Conservation (phyloP, 2,888 invertebrate species). For the Sympetrum striolatum region DNA sequence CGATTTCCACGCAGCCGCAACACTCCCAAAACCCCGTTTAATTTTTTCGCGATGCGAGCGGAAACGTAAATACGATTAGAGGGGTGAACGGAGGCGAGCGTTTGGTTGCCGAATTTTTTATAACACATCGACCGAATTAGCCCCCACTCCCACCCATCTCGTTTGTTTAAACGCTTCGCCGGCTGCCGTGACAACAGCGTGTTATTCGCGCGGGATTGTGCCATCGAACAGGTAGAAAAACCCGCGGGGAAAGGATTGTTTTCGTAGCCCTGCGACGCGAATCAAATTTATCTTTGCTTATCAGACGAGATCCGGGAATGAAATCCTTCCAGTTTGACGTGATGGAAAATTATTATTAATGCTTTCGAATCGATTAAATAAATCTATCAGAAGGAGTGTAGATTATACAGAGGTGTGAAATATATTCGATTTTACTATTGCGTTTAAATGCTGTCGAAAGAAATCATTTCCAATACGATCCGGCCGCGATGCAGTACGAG, state of each 20-base stretch:
- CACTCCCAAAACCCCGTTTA: background rate
- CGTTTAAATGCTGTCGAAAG: too few relatives aligned
- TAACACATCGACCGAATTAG: background rate
- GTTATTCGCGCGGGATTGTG: background rate
- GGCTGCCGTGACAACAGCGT: background rate
- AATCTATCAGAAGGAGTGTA: too few relatives aligned
- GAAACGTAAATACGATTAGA: constrained; percentile 22
- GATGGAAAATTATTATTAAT: too few relatives aligned
- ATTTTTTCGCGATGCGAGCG: background rate
- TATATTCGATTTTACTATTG: too few relatives aligned
- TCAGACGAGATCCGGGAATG: too few relatives aligned
- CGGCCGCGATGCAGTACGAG: too few relatives aligned
- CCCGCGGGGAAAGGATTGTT: background rate
- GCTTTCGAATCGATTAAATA: too few relatives aligned
- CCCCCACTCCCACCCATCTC: background rate
- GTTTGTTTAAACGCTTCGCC: background rate
- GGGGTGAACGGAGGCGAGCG: background rate
- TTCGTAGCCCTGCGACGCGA: background rate
- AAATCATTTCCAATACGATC: too few relatives aligned
- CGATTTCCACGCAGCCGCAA: background rate
- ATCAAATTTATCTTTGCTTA: background rate
- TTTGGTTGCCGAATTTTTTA: background rate
- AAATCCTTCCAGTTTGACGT: too few relatives aligned
- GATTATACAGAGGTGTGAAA: too few relatives aligned
- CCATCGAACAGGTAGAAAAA: background rate